Evolutionary conservation across 1,140 invertebrate genomes (phyloP).

Genomic region (Trichonephila clavipes): DNA sequence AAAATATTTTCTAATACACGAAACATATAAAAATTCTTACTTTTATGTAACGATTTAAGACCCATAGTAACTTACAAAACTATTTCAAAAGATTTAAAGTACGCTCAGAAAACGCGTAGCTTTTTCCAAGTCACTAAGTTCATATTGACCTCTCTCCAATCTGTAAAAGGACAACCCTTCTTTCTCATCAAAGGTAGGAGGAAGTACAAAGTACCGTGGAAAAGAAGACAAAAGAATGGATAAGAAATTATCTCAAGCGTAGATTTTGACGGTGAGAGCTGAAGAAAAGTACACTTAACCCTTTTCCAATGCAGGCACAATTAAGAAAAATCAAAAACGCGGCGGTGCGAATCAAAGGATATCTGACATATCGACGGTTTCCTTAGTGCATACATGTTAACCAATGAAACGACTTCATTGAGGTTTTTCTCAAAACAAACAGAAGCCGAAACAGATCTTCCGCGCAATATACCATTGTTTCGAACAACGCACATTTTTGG

Average conservation of each 20-base stretch:
- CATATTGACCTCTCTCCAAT: background rate
- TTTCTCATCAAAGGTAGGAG: background rate
- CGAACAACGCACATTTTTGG: background rate
- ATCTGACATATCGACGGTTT: background rate
- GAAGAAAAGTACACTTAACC: background rate
- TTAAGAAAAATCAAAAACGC: background rate
- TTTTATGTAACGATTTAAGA: no score
- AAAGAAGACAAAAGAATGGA: background rate
- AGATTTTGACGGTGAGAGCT: constrained; percentile 6
- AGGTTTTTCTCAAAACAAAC: constrained; percentile 8
- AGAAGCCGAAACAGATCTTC: constrained; percentile 22
- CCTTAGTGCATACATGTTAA: background rate
- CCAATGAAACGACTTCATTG: constrained; percentile 19
- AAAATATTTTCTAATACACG: no score
- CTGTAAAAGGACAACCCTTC: background rate
- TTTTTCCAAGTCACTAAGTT: background rate
- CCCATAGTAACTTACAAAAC: no score
- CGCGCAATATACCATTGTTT: constrained; percentile 2
- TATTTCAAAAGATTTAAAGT: no score
- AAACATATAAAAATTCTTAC: no score
- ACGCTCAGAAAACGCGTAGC: background rate
- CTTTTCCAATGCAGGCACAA: constrained; percentile 10
- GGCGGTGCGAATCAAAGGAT: constrained; percentile 27
- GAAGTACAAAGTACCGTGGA: background rate
- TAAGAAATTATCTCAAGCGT: constrained; percentile 37